Conservation (phyloP, 2,888 invertebrate genomes). For the Athrips mouffetella region DNA sequence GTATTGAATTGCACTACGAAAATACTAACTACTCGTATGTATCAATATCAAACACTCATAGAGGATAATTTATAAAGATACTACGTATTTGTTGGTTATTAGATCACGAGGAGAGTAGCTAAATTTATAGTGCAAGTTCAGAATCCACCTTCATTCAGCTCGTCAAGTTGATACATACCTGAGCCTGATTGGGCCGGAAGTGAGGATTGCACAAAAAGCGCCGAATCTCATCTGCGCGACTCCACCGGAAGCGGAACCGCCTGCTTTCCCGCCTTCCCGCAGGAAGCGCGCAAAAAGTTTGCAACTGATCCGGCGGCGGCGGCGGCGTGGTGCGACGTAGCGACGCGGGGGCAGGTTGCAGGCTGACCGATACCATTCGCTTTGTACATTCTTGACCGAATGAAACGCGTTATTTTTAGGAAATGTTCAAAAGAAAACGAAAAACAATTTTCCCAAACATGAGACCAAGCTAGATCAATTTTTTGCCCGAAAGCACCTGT, state of each 20-base stretch:
- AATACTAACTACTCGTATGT: too few relatives aligned
- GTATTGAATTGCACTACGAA: too few relatives aligned
- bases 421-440: too few relatives aligned
- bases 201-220: conserved; percentile 47
- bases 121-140: conserved; percentile 47
- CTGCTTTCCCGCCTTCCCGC: conserved; percentile 45
- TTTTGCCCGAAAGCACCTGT: too few relatives aligned
- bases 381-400: conserved; percentile 5
- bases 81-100: background rate
- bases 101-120: background rate
- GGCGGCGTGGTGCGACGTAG: too few relatives aligned
- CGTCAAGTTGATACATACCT: too few relatives aligned
- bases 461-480: too few relatives aligned
- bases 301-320: too few relatives aligned
- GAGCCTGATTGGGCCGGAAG: conserved; percentile 56
- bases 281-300: conserved; percentile 50
- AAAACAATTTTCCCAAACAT: too few relatives aligned
- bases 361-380: background rate
- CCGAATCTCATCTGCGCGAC: conserved; percentile 62
- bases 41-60: too few relatives aligned
- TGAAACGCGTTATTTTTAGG: too few relatives aligned
- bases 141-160: conserved; percentile 61
- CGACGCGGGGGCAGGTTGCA: conserved; percentile 47
- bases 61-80: too few relatives aligned
- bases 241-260: conserved; percentile 70